Percentiles rank a stretch among this genome's conserved stretches.
phyloP scores from a whole-genome alignment of 1,140 invertebrate genomes.

The Antheraea mylitta region DNA sequence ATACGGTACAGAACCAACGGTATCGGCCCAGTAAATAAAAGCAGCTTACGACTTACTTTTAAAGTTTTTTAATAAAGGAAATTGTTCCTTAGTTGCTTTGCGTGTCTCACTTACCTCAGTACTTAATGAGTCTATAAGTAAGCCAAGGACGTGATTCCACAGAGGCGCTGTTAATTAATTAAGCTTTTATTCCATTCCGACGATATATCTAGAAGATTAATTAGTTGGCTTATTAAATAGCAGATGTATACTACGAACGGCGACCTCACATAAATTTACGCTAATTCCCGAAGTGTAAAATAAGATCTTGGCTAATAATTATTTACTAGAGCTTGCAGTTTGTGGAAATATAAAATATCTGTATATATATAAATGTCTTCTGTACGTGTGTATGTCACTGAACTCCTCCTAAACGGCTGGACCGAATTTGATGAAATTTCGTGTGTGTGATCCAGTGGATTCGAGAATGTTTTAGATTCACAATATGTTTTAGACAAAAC shows the following conservation, averaged over 20 bases:
- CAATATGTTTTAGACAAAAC: too few species aligned
- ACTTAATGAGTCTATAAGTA: slow-evolving; percentile 2
- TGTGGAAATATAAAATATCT: too few species aligned
- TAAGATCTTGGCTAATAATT: neutral
- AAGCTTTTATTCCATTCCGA: neutral
- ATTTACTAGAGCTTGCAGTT: too few species aligned
- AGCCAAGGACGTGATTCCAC: neutral
- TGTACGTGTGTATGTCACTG: too few species aligned
- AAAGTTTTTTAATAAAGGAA: neutral
- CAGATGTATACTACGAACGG: neutral
- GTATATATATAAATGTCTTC: too few species aligned
- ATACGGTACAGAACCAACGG: neutral
- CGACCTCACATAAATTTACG: neutral
- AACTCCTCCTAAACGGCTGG: too few species aligned
- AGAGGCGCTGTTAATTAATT: neutral
- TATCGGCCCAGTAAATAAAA: neutral
- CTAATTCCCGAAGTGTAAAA: neutral
- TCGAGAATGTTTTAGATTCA: too few species aligned
- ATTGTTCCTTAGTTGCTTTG: neutral
- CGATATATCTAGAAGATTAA: neutral
- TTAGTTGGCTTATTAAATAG: neutral
- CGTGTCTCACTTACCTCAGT: neutral
- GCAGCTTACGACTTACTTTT: neutral
- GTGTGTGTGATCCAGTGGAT: too few species aligned
- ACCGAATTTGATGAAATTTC: too few species aligned